Evolutionary conservation across 2,113 vertebrate genomes (phyloP), one percentile per base, ranked within the genome.

Genomic region (Leptocoma aspasia): DNA sequence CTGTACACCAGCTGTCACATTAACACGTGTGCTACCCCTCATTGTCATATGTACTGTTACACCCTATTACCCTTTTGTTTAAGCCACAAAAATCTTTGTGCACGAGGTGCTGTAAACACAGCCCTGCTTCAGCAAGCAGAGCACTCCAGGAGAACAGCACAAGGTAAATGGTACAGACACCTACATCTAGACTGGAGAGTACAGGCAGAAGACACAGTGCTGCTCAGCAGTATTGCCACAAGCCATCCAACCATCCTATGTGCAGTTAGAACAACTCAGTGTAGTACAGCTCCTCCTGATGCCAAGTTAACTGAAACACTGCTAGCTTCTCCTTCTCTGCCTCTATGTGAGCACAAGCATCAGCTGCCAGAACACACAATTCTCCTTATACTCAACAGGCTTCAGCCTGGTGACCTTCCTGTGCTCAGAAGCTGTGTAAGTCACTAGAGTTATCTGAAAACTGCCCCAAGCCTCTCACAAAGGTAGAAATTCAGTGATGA

Each of bases 131-230:
- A 73, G 89, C 59, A 81, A 84, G 53, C 80, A 49, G 0, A 1
- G 66, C 30, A 41, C 44, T 61, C 3, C 6, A 76, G 47, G 54
- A 88, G 54, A 71, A 39, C 17, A 65, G 78, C 24, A 4, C 28
- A 60, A 60, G 65, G 61, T 56, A 60, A 92, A 69, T 3, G 6
- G 53, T 2, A 61, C 17, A 85, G 59, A 50, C 45, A 76, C 41
- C 59, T 66, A 15, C 22, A 77, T 26, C 39, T 26, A 35, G 50
- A 4, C 33, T 45, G 50, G 39, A 66, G 42, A 45, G 26, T 1
- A 65, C 1, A 0, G 27, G 35, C 17, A 83, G 33, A 77, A 81
- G 81, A 59, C 16, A 17, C 0, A 1, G 27, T 44, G 31, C 1
- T 81, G 71, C 71, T 90, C 71, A 73, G 50, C 64, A 63, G 21